phyloP scores from a whole-genome alignment of 64 coral and sea anemone genomes.

The Montipora foliosa region DNA sequence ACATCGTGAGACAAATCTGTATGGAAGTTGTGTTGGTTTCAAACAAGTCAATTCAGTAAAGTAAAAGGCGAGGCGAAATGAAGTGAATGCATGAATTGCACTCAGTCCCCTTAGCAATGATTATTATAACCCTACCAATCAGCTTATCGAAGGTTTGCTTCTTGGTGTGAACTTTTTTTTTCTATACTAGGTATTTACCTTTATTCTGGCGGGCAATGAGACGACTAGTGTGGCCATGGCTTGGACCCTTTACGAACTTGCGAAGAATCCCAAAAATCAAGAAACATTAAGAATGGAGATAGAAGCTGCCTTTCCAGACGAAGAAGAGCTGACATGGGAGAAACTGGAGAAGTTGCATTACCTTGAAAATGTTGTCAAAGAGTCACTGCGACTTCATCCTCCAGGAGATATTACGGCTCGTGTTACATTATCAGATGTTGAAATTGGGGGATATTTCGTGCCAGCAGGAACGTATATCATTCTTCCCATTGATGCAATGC shows the following conservation, averaged over 20 bases:
- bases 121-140: no score
- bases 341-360: conserved; percentile 52
- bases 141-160: background rate
- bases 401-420: conserved; percentile 28
- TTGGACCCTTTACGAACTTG: conserved; percentile 76
- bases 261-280: conserved; percentile 68
- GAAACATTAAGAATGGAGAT: conserved; percentile 49
- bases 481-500: conserved; percentile 40
- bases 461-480: conserved; percentile 47
- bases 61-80: no score
- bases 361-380: conserved; percentile 71
- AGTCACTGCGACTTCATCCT: conserved; percentile 75
- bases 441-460: conserved; percentile 63
- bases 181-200: conserved; percentile 57
- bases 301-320: background rate
- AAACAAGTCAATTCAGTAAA: no score
- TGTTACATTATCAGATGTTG: background rate
- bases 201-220: conserved; percentile 64
- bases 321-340: conserved; percentile 43
- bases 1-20: no score
- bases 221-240: conserved; percentile 72
- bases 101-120: no score
- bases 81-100: no score
- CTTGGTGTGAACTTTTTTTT: background rate
- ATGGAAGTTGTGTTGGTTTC: no score